Percentiles rank a stretch among this genome's conserved stretches.
Evolutionary conservation across 2,888 invertebrate species (phyloP).

Genomic region (Orthonychiurus folsomi): DNA sequence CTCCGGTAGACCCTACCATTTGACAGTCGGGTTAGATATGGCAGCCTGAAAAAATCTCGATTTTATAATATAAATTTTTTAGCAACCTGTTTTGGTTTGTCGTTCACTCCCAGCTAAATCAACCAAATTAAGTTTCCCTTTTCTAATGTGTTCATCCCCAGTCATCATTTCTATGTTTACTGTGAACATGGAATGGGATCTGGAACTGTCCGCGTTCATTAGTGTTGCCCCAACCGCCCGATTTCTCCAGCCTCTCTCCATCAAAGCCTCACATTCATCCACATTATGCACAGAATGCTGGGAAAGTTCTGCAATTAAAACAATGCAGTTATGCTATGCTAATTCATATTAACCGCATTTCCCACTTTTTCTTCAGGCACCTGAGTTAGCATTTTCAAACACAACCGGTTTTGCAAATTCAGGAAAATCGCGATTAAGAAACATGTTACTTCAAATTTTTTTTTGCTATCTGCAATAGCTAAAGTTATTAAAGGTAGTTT

Average conservation of each 20-base stretch:
- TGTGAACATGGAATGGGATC: slow-evolving; percentile 81
- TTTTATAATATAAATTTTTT: slow-evolving; percentile 2
- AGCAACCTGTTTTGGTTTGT: slow-evolving; percentile 60
- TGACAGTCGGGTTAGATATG: slow-evolving; percentile 38
- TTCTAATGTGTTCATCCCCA: slow-evolving; percentile 51
- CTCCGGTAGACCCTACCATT: slow-evolving; percentile 77
- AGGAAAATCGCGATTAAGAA: too few species aligned
- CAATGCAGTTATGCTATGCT: background rate
- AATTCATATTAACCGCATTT: background rate
- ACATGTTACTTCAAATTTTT: too few species aligned
- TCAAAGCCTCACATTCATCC: slow-evolving; percentile 61
- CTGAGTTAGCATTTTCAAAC: too few species aligned
- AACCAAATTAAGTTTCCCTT: slow-evolving; percentile 73
- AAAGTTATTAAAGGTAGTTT: too few species aligned
- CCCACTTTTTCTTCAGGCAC: too few species aligned
- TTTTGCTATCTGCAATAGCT: too few species aligned
- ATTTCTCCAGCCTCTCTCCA: slow-evolving; percentile 63
- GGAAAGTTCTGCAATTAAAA: slow-evolving; percentile 51
- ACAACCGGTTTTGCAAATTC: background rate
- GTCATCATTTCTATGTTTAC: slow-evolving; percentile 70
- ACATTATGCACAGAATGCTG: slow-evolving; percentile 69
- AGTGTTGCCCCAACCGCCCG: slow-evolving; percentile 73
- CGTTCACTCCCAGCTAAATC: slow-evolving; percentile 83
- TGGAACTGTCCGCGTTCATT: slow-evolving; percentile 78
- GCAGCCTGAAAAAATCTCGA: background rate